Evolutionary conservation across 2,797 vertebrate species (phyloP), one percentile per base, ranked within the genome.

Genomic region (Gymnothorax javanicus): DNA sequence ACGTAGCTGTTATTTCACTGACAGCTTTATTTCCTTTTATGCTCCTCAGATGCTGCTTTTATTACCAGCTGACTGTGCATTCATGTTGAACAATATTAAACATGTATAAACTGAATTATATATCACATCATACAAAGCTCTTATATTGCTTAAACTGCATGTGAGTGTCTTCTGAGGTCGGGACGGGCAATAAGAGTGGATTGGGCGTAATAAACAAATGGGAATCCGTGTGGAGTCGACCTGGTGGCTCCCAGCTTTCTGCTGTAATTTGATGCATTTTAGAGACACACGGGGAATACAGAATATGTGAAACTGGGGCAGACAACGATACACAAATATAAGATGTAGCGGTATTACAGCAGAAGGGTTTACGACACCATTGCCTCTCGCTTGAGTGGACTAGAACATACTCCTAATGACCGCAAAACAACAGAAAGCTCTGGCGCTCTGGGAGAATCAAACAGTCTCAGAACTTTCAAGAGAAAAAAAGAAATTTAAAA

Each of bases 81-180:
- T 95, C 95, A 93, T 95, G 95, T 95, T 94, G 92, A 94, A 95
- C 93, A 95, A 94, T 94, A 95, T 95, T 94, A 95, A 95, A 95
- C 95, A 94, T 95, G 94, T 93, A 95, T 94, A 95, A 95, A 94
- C 92, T 92, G 90, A 89, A 87, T 82, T 87, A 84, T 83, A 87
- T 83, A 82, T 79, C 75, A 82, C 85, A 82, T 82, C 75, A 82
- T 82, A 82, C 85, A 86, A 86, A 82, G 75, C 85, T 64, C 64
- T 82, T 79, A 86, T 64, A 82, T 86, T 60, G 85, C 85, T 86
- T 82, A 82, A 81, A 82, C 79, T 77, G 85, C 13, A 6, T 33
- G 79, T 20, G 27, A 59, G 25, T 56, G 54, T 82, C 60, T 71
- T 69, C 52, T 4, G 86, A 84, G 62, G 75, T 60, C 85, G 60